Conservation (phyloP, 2,113 vertebrate species). For the Ctenomys sociabilis region DNA sequence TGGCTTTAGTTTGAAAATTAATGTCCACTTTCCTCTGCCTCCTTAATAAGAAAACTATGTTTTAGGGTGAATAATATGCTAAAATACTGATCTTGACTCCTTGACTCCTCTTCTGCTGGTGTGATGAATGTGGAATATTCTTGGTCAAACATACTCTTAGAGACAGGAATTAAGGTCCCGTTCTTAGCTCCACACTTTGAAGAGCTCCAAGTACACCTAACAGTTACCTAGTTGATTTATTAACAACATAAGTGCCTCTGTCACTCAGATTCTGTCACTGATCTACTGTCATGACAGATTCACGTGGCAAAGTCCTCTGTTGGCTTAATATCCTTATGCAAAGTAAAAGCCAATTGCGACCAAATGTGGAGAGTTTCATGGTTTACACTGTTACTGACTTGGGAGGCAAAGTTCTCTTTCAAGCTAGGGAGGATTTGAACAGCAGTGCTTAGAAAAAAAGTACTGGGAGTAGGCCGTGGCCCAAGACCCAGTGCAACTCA, state of each 20-base stretch:
- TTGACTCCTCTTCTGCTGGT: not conserved
- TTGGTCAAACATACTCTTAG: not conserved
- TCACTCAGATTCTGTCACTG: not conserved
- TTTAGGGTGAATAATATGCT: not conserved
- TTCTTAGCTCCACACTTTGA: not conserved
- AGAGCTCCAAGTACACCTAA: not conserved
- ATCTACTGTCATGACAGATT: not conserved
- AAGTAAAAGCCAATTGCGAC: not conserved
- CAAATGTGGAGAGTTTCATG: not conserved
- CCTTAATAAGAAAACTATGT: not conserved
- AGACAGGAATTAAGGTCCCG: not conserved
- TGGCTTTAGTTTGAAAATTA: not conserved
- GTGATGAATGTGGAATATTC: not conserved
- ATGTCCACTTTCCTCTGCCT: not conserved
- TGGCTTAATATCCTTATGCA: not conserved
- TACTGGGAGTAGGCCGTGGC: no score
- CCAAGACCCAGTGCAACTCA: no score
- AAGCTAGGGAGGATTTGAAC: not conserved
- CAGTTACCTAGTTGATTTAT: not conserved
- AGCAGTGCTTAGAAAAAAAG: not conserved
- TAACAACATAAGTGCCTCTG: not conserved
- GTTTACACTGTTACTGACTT: not conserved
- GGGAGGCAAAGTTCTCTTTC: not conserved
- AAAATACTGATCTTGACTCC: not conserved
- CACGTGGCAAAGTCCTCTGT: not conserved